A percentile compares a stretch with the other conserved stretches of the same genome.
These are phyloP conservation scores for Eufriesea mexicana DNA, from an alignment of 1,140 invertebrate genomes.

Conservation along the genomic window DNA sequence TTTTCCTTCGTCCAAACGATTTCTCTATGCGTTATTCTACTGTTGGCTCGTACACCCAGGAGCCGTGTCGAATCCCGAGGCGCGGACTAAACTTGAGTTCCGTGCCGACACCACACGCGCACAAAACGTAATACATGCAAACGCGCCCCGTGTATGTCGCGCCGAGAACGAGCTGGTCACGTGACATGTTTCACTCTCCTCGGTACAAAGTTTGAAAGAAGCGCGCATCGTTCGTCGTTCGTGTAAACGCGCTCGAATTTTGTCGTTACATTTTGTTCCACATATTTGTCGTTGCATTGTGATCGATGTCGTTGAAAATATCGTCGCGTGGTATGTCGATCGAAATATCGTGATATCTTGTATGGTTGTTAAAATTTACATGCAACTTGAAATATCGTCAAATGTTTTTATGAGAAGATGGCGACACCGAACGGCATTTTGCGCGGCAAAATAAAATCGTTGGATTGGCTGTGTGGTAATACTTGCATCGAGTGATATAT, in stretches of 20 bases:
- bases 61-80: conserved; percentile 61
- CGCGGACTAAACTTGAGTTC: conserved; percentile 58
- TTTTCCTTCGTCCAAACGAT: conserved; percentile 13
- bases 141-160: conserved; percentile 45
- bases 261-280: no score
- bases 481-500: neutral
- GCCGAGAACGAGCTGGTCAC: conserved; percentile 37
- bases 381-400: neutral
- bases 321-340: neutral
- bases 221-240: neutral
- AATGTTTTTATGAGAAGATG: neutral
- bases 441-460: conserved; percentile 12
- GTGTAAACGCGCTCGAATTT: neutral
- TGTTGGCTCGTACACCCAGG: conserved; percentile 37
- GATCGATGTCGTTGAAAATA: no score
- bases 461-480: neutral
- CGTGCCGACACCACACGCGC: conserved; percentile 47
- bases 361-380: neutral
- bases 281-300: neutral
- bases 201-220: conserved; percentile 2
- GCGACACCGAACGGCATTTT: neutral
- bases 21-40: conserved; percentile 20
- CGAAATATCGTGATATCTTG: neutral
- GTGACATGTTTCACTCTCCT: conserved; percentile 23
- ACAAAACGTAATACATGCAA: conserved; percentile 35